Base-by-base conservation (phyloP, 2,797 vertebrate species). In the Sebastolobus altivelis region DNA sequence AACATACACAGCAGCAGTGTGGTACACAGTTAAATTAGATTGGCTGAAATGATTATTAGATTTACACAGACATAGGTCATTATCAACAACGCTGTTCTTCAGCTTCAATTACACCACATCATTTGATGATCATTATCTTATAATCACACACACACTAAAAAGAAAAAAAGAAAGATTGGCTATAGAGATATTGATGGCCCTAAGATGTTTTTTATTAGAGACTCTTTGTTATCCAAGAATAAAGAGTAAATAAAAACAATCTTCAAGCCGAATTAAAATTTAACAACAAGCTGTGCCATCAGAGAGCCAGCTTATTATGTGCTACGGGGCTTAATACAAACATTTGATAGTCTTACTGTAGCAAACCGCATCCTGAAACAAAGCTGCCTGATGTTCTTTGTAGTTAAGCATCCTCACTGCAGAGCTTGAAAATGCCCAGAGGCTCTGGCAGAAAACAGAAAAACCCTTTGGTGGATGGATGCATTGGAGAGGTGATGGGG, bases 361-460 rank as follows among this genome's bases (percentile, higher is more conserved):
- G 88, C 80, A 81, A 89, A 82, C 65, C 55, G 65, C 79, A 81
- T 90, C 74, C 79, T 85, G 91, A 93, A 91, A 94, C 92, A 93
- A 93, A 93, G 90, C 88, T 80, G 81, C 73, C 83, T 86, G 82
- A 89, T 92, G 84, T 89, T 92, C 88, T 91, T 94, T 94, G 90
- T 90, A 90, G 90, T 91, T 89, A 82, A 93, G 88, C 86, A 82
- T 90, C 83, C 80, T 90, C 82, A 76, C 88, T 79, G 70, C 83
- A 70, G 70, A 90, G 87, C 84, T 60, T 70, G 49, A 38, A 80
- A 88, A 87, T 85, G 87, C 92, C 92, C 87, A 87, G 79, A 90
- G 93, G 92, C 92, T 84, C 73, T 74, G 60, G 85, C 73, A 81
- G 80, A 88, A 85, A 90, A 80, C 82, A 85, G 61, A 65, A 81